Conservation (phyloP, 1,140 invertebrate genomes). For the Aphis craccivora region DNA sequence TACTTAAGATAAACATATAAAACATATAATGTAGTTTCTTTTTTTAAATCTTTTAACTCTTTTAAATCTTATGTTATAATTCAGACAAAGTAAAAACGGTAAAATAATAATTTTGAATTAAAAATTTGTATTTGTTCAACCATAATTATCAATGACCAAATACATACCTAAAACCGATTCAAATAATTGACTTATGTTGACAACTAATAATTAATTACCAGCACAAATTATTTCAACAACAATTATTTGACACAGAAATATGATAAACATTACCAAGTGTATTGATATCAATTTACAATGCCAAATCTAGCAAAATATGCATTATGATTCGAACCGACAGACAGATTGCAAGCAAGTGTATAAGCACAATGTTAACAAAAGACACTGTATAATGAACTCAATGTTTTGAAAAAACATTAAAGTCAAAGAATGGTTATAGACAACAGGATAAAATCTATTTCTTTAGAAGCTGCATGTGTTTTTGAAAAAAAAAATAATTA, state of each 20-base stretch:
- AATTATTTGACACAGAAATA: not conserved
- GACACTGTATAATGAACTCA: not conserved
- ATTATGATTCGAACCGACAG: slow-evolving; percentile 24
- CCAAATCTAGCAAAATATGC: not conserved
- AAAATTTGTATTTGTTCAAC: not conserved
- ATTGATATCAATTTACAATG: slow-evolving; percentile 32
- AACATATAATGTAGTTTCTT: not conserved
- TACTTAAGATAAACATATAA: no score
- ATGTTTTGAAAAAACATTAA: not conserved
- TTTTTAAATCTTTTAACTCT: no score
- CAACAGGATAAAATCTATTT: not conserved
- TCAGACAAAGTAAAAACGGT: not conserved
- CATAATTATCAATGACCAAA: not conserved
- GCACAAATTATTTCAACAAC: not conserved
- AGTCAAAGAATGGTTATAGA: not conserved
- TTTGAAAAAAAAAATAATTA: not conserved
- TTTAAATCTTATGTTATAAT: not conserved
- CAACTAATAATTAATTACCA: not conserved
- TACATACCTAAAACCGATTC: not conserved
- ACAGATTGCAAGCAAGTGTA: slow-evolving; percentile 40
- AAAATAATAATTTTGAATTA: not conserved
- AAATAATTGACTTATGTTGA: not conserved
- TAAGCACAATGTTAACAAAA: not conserved
- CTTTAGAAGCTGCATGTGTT: not conserved
- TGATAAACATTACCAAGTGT: not conserved